Evolutionary conservation across 2,888 invertebrate species (phyloP).

Genomic region (Orchestes rusci): DNA sequence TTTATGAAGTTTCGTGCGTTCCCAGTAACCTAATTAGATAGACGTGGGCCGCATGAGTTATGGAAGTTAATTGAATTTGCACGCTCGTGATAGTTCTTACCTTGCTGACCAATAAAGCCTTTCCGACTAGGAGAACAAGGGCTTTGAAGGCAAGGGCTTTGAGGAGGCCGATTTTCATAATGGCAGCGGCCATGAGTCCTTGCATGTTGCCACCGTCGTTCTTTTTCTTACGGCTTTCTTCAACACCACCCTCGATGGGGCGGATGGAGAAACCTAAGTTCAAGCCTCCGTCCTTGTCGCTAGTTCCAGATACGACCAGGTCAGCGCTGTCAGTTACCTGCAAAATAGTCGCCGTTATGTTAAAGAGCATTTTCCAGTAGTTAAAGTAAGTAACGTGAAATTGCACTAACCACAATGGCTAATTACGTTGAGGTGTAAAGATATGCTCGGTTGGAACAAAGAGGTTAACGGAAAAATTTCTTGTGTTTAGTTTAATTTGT

Average conservation of each 20-base stretch:
- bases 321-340: slow-evolving; percentile 68
- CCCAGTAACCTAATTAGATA: slow-evolving; percentile 17
- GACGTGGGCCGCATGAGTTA: slow-evolving; percentile 11
- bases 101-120: slow-evolving; percentile 77
- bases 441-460: no score
- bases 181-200: slow-evolving; percentile 65
- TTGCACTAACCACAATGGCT: no score
- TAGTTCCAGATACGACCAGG: slow-evolving; percentile 63
- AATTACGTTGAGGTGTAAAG: background rate
- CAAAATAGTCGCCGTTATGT: no score
- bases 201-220: slow-evolving; percentile 59
- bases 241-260: slow-evolving; percentile 37
- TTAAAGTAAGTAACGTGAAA: background rate
- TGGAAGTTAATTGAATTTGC: no score
- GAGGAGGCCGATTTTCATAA: slow-evolving; percentile 73
- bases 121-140: slow-evolving; percentile 72
- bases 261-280: slow-evolving; percentile 63
- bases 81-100: no score
- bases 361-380: no score
- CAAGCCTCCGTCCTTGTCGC: slow-evolving; percentile 59
- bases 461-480: no score
- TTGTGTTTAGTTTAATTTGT: no score
- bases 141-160: slow-evolving; percentile 77
- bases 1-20: slow-evolving; percentile 18
- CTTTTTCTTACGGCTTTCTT: slow-evolving; percentile 45